A percentile compares a stretch with the other conserved stretches of the same genome.
These are phyloP conservation scores for Prietella phreatophila DNA, from an alignment of 2,113 vertebrate genomes.

Conservation along the genomic window DNA sequence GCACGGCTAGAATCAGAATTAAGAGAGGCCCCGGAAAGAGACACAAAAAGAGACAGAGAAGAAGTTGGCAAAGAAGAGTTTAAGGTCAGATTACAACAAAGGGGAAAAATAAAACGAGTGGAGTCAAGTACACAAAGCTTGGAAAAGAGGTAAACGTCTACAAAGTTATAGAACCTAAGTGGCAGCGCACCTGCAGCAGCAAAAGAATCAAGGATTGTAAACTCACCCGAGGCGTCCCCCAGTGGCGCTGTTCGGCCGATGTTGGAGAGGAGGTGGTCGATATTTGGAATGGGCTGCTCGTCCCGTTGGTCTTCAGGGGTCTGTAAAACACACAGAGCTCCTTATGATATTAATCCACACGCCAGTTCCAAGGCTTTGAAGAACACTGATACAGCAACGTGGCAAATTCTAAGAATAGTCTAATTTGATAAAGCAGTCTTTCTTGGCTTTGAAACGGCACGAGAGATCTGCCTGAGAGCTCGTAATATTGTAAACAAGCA, in stretches of 20 bases:
- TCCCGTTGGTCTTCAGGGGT: slow-evolving; percentile 85
- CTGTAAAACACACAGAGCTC: slow-evolving; percentile 60
- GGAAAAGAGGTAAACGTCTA: slow-evolving; percentile 1
- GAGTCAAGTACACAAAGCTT: slow-evolving; percentile 8
- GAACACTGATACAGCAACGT: neutral
- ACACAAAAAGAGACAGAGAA: slow-evolving; percentile 54
- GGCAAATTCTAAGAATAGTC: slow-evolving; percentile 1
- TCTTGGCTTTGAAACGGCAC: neutral
- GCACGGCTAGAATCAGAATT: slow-evolving; percentile 78
- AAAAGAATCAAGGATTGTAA: neutral
- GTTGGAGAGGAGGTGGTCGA: slow-evolving; percentile 95
- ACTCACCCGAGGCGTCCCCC: slow-evolving; percentile 84
- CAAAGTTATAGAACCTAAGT: neutral
- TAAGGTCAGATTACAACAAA: slow-evolving; percentile 6
- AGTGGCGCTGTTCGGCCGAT: slow-evolving; percentile 84
- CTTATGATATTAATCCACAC: neutral
- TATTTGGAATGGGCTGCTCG: slow-evolving; percentile 85
- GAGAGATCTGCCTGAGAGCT: neutral
- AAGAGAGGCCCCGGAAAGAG: slow-evolving; percentile 61
- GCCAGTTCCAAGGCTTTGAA: neutral
- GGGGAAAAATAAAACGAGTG: slow-evolving; percentile 32
- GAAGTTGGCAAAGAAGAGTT: slow-evolving; percentile 47
- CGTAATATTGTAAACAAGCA: slow-evolving; percentile 13
- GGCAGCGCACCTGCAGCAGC: neutral
- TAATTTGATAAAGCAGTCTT: slow-evolving; percentile 11